Percentiles rank a stretch among this genome's conserved stretches.
phyloP scores from a whole-genome alignment of 2,113 vertebrate species.

The Pelmatolapia mariae region DNA sequence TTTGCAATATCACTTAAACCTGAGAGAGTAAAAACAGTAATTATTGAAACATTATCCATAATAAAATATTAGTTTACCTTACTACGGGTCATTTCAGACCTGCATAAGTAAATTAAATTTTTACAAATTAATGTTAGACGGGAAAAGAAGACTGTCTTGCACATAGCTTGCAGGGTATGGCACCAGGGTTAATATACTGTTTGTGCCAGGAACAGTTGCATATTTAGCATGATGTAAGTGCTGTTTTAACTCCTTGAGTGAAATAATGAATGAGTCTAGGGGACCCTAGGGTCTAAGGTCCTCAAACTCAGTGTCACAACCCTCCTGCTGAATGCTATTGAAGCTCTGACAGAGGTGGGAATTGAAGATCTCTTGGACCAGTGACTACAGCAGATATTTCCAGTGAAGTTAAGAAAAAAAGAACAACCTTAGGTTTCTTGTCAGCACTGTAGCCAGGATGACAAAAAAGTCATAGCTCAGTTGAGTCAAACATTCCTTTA shows the following conservation, averaged over 20 bases:
- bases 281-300: not conserved
- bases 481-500: no score
- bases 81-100: not conserved
- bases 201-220: not conserved
- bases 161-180: not conserved
- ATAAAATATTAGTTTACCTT: accelerated
- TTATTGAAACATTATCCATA: not conserved
- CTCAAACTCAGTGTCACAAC: not conserved
- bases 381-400: not conserved
- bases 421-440: not conserved
- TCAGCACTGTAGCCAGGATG: not conserved
- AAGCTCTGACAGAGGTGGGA: no score
- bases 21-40: not conserved
- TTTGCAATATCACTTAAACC: not conserved
- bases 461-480: not conserved
- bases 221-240: not conserved
- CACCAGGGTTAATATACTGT: not conserved
- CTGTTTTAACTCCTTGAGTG: not conserved
- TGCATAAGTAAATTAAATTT: not conserved
- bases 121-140: not conserved
- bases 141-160: not conserved
- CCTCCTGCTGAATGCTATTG: no score
- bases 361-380: not conserved
- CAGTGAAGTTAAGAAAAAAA: not conserved
- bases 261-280: not conserved